phyloP scores from a whole-genome alignment of 2,888 invertebrate genomes.

The Gnatocerus cornutus region DNA sequence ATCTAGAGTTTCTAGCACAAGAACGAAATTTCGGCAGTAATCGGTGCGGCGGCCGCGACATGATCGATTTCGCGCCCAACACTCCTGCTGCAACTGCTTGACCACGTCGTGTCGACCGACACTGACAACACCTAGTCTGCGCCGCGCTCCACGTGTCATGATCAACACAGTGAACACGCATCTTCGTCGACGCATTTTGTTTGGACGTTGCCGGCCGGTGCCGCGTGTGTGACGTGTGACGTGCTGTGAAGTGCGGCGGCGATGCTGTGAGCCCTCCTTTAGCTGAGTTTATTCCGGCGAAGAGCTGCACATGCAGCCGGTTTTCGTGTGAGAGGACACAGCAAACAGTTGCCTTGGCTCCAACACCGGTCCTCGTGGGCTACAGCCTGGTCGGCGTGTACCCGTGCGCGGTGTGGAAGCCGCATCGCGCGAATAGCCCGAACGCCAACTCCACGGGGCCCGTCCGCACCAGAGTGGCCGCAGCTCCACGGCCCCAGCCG shows the following conservation, averaged over 20 bases:
- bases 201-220: slow-evolving; percentile 50
- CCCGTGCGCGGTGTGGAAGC: slow-evolving; percentile 74
- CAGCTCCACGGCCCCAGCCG: slow-evolving; percentile 53
- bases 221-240: slow-evolving; percentile 58
- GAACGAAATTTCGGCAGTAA: slow-evolving; percentile 17
- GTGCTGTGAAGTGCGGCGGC: slow-evolving; percentile 53
- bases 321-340: slow-evolving; percentile 56
- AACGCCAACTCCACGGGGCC: slow-evolving; percentile 49
- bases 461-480: slow-evolving; percentile 53
- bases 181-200: slow-evolving; percentile 62
- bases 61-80: slow-evolving; percentile 46
- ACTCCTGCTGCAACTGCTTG: slow-evolving; percentile 26
- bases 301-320: slow-evolving; percentile 49
- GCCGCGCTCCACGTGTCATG: slow-evolving; percentile 68
- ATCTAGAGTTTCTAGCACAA: slow-evolving; percentile 35
- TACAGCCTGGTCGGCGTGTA: slow-evolving; percentile 75
- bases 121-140: slow-evolving; percentile 47
- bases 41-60: slow-evolving; percentile 34
- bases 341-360: slow-evolving; percentile 70
- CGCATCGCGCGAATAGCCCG: slow-evolving; percentile 60
- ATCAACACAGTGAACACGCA: slow-evolving; percentile 68
- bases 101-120: slow-evolving; percentile 28
- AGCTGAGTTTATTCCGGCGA: slow-evolving; percentile 23
- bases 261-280: slow-evolving; percentile 51
- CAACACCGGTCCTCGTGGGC: slow-evolving; percentile 71